Base-by-base conservation (phyloP, 2,888 invertebrate genomes). In the Seira sanloemensis region DNA sequence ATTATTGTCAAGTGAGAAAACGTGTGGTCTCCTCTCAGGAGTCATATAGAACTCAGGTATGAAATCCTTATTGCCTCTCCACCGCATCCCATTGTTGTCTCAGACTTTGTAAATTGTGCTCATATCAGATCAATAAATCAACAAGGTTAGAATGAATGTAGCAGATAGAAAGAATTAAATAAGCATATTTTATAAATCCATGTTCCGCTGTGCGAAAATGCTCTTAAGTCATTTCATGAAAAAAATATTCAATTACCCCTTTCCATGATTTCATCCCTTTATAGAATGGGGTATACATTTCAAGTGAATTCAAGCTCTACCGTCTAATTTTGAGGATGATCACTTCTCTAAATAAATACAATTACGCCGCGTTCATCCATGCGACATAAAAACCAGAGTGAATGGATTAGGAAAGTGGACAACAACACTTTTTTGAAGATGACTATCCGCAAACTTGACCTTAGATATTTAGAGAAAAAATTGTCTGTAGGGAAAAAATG, bases 101-200 rank as follows among this genome's bases (percentile, higher is more conserved):
- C 5, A 37, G 37, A 37, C 37, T 37, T 37, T 37, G 37, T 37
- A 37, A 37, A 37, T 7, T 37, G 4, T 4, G 12, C 37, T 79
- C 73, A 73, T 79, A 79, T 79, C 79, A 79, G 79, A 79, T 79
- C 79, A 66, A 79, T 79, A 79, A 79, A 79, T 79, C 79, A 79
- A 67, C 24, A 73, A 73, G 67, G 72, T n/a, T 66, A 67, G 2
- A 50, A 50, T 26, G 54, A 65, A 79, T 66, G 19, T 67, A n/a
- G 21, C 37, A 16, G 4, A 50, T 46, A 23, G 16, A 69, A 27
- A 71, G 62, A 24, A 67, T 19, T 58, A 69, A 26, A 67, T 19
- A 66, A 27, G 12, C 68, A 68, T 25, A 66, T 50, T 71, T 69
- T 21, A 69, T 71, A 78, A 62, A 18, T 23, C 71, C 37, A 12